These are phyloP conservation scores for Planiliza haematocheilus DNA, from an alignment of 2,113 vertebrate genomes.

Conservation along the genomic window DNA sequence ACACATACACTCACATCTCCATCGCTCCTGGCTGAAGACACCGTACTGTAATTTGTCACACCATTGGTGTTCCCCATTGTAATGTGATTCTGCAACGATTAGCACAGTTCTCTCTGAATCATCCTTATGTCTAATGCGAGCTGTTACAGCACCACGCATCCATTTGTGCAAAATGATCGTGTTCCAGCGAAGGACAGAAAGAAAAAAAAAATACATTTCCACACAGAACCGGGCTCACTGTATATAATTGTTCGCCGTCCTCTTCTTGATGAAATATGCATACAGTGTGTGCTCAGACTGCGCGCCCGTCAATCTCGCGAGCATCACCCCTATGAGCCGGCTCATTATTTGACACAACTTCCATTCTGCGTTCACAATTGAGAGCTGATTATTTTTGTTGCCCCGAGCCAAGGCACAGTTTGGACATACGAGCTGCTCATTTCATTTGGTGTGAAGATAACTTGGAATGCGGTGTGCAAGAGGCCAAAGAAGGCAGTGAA, in stretches of 20 bases:
- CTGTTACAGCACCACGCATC: not conserved
- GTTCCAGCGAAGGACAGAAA: not conserved
- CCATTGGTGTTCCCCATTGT: slow-evolving; percentile 2
- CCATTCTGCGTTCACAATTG: slow-evolving; percentile 26
- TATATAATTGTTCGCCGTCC: not conserved
- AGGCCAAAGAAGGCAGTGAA: slow-evolving; percentile 63
- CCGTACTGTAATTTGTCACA: slow-evolving; percentile 16
- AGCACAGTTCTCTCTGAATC: not conserved
- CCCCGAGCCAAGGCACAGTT: slow-evolving; percentile 14
- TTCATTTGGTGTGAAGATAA: slow-evolving; percentile 36
- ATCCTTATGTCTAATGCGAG: slow-evolving; percentile 5
- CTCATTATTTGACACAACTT: not conserved
- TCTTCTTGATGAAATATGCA: no score
- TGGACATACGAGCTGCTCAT: slow-evolving; percentile 45
- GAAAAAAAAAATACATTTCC: no score
- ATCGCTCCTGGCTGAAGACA: not conserved
- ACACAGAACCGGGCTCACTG: no score
- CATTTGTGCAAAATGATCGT: slow-evolving; percentile 3
- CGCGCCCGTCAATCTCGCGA: not conserved
- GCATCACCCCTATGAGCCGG: slow-evolving; percentile 1
- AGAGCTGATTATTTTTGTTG: slow-evolving; percentile 3
- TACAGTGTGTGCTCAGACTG: no score
- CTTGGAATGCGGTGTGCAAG: slow-evolving; percentile 6
- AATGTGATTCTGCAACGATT: slow-evolving; percentile 4
- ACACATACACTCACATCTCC: not conserved